These are phyloP conservation scores for Spizella passerina DNA, from an alignment of 2,797 vertebrate species.

Conservation along the genomic window DNA sequence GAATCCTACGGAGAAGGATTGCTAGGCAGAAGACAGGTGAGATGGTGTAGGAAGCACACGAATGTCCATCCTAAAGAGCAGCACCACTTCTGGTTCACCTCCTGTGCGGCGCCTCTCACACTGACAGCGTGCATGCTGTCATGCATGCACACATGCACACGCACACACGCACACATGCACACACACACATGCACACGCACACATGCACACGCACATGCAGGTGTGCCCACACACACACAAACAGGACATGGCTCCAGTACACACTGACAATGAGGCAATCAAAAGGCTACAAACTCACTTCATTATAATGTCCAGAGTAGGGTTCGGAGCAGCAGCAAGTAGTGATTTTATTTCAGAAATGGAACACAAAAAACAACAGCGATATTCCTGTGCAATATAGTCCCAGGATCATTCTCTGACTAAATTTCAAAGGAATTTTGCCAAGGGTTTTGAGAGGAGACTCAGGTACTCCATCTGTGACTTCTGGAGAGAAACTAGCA, in stretches of 20 bases:
- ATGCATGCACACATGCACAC: rapidly evolving
- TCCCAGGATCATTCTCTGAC: neutral
- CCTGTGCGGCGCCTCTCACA: neutral
- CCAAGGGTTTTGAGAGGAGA: neutral
- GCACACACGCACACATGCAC: rapidly evolving
- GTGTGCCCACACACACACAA: too few relatives aligned
- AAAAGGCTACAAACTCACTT: neutral
- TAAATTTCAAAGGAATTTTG: neutral
- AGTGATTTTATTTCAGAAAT: neutral
- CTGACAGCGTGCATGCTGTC: too few relatives aligned
- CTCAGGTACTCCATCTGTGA: neutral
- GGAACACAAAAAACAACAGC: neutral
- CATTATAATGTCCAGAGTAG: neutral
- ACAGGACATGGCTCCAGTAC: rapidly evolving
- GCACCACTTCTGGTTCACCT: neutral
- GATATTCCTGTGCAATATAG: neutral
- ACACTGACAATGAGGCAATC: rapidly evolving
- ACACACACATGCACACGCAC: too few relatives aligned
- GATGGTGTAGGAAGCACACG: neutral
- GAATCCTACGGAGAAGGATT: neutral
- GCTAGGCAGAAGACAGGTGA: neutral
- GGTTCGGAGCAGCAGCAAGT: neutral
- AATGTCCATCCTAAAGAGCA: neutral
- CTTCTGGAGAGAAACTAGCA: neutral
- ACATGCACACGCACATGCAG: rapidly evolving